phyloP scores from a whole-genome alignment of 2,113 vertebrate species.

The Proterorhinus semilunaris region DNA sequence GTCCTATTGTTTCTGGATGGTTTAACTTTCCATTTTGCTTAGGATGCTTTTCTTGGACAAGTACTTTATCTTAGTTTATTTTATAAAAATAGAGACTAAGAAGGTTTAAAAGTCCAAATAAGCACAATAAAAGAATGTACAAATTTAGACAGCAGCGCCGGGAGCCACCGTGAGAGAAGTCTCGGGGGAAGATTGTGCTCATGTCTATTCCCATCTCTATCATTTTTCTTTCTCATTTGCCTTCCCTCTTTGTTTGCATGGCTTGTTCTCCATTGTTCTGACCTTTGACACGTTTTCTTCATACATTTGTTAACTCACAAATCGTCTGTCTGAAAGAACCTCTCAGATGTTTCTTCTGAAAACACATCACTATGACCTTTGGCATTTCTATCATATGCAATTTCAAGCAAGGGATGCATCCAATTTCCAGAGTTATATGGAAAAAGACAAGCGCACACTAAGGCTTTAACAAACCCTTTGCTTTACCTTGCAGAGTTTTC shows the following conservation, averaged over 20 bases:
- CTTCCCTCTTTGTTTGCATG: conserved; percentile 6
- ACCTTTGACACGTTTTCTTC: conserved; percentile 22
- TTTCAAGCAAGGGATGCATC: conserved; percentile 19
- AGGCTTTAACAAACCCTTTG: not conserved
- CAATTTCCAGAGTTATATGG: conserved; percentile 4
- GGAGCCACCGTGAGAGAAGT: not conserved
- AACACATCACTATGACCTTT: conserved; percentile 12
- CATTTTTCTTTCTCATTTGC: conserved; percentile 7
- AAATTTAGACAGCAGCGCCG: not conserved
- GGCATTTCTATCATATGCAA: conserved; percentile 29
- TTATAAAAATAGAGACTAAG: no score
- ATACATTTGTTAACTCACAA: conserved; percentile 17
- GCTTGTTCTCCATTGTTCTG: conserved; percentile 17
- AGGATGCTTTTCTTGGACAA: no score
- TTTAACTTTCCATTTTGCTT: no score
- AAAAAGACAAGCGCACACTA: not conserved
- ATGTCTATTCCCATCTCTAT: conserved; percentile 1
- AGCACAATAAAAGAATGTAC: not conserved
- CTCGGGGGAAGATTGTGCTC: not conserved
- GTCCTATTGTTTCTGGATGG: no score
- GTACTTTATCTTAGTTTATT: no score
- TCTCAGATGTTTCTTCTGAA: conserved; percentile 25
- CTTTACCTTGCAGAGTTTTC: not conserved
- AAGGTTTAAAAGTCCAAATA: not conserved
- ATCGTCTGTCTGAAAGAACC: conserved; percentile 11